A percentile compares a stretch with the other conserved stretches of the same genome.
Conservation (phyloP, 2,888 invertebrate genomes). For the Heliconius hortense region DNA sequence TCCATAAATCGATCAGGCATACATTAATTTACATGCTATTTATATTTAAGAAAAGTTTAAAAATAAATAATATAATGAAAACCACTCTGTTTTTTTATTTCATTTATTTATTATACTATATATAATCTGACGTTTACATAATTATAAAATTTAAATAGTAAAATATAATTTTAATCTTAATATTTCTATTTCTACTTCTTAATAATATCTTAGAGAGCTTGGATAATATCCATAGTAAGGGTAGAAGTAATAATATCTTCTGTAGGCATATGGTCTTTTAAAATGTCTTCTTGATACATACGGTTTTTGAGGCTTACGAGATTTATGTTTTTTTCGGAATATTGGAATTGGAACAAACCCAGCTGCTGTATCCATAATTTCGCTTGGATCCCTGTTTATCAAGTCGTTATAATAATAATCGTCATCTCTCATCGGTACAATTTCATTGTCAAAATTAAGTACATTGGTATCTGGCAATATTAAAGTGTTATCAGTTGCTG, state of each 20-base stretch:
- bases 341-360: conserved; percentile 67
- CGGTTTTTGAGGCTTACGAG: conserved; percentile 52
- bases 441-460: conserved; percentile 41
- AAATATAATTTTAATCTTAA: neutral
- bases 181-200: conserved; percentile 27
- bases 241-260: conserved; percentile 55
- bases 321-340: conserved; percentile 47
- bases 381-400: conserved; percentile 55
- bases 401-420: conserved; percentile 52
- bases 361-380: conserved; percentile 71
- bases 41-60: conserved; percentile 51
- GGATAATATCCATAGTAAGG: conserved; percentile 65
- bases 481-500: conserved; percentile 29
- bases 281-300: conserved; percentile 60
- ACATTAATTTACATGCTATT: conserved; percentile 56
- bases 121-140: neutral
- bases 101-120: conserved; percentile 19
- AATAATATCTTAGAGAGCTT: conserved; percentile 71
- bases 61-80: conserved; percentile 62
- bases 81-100: conserved; percentile 38
- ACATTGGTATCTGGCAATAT: conserved; percentile 26
- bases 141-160: neutral
- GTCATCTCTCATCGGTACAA: conserved; percentile 39
- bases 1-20: conserved; percentile 44
- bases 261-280: conserved; percentile 53